Conservation (phyloP, 2,888 invertebrate species). For the Pristionchus maxplancki region DNA sequence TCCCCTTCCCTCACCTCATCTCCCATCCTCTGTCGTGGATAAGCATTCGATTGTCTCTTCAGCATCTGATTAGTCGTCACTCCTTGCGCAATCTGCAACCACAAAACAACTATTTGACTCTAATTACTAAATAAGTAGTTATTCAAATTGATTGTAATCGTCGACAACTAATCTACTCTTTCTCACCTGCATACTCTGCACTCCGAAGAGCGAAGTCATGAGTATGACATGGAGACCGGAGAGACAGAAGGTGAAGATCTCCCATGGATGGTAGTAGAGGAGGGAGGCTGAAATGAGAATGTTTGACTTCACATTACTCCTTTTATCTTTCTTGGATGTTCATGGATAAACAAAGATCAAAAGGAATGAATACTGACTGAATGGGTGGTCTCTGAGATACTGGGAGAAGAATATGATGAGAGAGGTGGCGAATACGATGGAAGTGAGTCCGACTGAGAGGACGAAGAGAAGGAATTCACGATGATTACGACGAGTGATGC, state of each 20-base stretch:
- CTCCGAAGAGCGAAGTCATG: conserved; percentile 59
- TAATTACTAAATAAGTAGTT: neutral
- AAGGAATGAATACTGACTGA: neutral
- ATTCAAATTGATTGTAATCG: neutral
- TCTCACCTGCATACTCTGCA: conserved; percentile 60
- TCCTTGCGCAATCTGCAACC: conserved; percentile 49
- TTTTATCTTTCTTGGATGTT: no score
- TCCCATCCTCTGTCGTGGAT: conserved; percentile 44
- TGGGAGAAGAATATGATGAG: conserved; percentile 2
- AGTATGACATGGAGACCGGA: conserved; percentile 61
- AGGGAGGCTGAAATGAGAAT: conserved; percentile 55
- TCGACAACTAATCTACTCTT: neutral
- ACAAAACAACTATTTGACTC: neutral
- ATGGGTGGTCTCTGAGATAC: neutral
- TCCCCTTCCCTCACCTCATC: conserved; percentile 10
- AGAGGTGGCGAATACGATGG: conserved; percentile 21
- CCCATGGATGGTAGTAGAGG: conserved; percentile 56
- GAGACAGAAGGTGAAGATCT: conserved; percentile 60
- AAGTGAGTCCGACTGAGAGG: conserved; percentile 54
- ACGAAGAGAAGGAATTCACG: conserved; percentile 65
- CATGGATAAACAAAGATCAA: no score
- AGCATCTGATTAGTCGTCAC: conserved; percentile 47
- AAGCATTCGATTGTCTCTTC: neutral
- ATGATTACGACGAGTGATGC: conserved; percentile 63
- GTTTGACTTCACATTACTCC: neutral